Percentiles rank a stretch among this genome's conserved stretches.
phyloP scores from a whole-genome alignment of 2,113 vertebrate species.

The Rissa tridactyla region DNA sequence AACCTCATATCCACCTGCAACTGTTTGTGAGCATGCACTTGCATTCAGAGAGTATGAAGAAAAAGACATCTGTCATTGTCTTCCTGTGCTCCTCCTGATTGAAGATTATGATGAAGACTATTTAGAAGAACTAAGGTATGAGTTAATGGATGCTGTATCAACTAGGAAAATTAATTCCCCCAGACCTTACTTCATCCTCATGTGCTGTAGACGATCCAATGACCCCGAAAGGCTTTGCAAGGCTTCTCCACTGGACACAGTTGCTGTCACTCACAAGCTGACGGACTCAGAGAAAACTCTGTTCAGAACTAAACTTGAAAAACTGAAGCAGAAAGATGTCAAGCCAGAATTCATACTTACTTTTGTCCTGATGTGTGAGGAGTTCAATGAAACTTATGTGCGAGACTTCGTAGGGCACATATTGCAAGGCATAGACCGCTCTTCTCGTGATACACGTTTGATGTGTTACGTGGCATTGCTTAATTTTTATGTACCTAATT shows the following conservation, averaged over 20 bases:
- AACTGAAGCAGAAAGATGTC: slow-evolving; percentile 38
- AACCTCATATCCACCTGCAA: slow-evolving; percentile 46
- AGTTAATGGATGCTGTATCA: slow-evolving; percentile 69
- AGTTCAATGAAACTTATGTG: slow-evolving; percentile 69
- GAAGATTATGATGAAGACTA: slow-evolving; percentile 83
- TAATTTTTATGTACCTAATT: slow-evolving; percentile 82
- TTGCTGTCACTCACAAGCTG: slow-evolving; percentile 82
- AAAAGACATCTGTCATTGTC: slow-evolving; percentile 64
- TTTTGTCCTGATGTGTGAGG: slow-evolving; percentile 83
- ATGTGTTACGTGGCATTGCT: slow-evolving; percentile 80
- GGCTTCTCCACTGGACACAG: slow-evolving; percentile 71
- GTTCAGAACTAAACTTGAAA: slow-evolving; percentile 76
- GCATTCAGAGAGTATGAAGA: slow-evolving; percentile 80
- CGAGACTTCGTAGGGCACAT: slow-evolving; percentile 73
- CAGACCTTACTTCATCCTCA: slow-evolving; percentile 77
- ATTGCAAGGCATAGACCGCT: slow-evolving; percentile 68
- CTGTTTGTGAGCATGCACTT: slow-evolving; percentile 75
- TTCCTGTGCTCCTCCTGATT: slow-evolving; percentile 79
- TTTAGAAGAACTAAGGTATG: slow-evolving; percentile 72
- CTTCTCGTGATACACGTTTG: slow-evolving; percentile 65
- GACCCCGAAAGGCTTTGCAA: slow-evolving; percentile 74
- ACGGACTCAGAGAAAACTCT: slow-evolving; percentile 71
- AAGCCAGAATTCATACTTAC: slow-evolving; percentile 78
- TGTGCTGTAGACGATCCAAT: slow-evolving; percentile 78
- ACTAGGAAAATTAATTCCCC: slow-evolving; percentile 58